These are phyloP conservation scores for Micromussa lordhowensis DNA, from an alignment of 92 coral and sea anemone genomes.

Conservation along the genomic window DNA sequence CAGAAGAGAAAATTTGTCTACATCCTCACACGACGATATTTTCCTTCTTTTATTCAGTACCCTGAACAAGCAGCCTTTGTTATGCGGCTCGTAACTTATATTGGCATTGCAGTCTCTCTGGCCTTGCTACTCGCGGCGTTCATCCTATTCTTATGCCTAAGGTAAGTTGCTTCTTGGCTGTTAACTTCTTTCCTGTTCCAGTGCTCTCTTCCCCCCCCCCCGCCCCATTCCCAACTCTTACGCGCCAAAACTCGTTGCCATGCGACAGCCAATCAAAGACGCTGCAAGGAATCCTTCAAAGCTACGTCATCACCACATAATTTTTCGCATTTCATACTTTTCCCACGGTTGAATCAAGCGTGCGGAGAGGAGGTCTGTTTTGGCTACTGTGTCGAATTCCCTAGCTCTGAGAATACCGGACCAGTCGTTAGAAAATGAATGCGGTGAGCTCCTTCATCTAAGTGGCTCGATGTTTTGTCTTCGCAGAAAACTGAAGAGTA, in stretches of 20 bases:
- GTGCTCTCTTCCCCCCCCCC: too few relatives aligned
- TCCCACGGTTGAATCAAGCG: too few relatives aligned
- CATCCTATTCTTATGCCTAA: constrained; percentile 77
- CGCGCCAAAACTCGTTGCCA: not conserved
- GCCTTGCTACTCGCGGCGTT: constrained; percentile 80
- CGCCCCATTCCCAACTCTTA: too few relatives aligned
- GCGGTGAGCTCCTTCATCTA: not conserved
- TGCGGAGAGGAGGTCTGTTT: too few relatives aligned
- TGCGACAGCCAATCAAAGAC: not conserved
- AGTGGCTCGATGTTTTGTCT: not conserved
- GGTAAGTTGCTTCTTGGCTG: constrained; percentile 55
- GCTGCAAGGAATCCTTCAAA: not conserved
- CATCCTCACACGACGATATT: not conserved
- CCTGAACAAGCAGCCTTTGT: constrained; percentile 85
- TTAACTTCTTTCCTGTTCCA: not conserved
- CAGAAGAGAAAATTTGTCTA: not conserved
- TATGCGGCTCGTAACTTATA: constrained; percentile 86
- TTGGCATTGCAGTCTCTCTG: constrained; percentile 88
- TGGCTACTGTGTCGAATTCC: not conserved
- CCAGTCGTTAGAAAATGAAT: not conserved
- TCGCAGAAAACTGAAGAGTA: constrained; percentile 87
- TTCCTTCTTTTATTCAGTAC: constrained; percentile 53
- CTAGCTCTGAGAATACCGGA: not conserved
- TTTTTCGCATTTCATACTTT: too few relatives aligned
- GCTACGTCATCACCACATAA: too few relatives aligned